phyloP scores from a whole-genome alignment of 2,113 vertebrate genomes.

The Xenopus tropicalis region DNA sequence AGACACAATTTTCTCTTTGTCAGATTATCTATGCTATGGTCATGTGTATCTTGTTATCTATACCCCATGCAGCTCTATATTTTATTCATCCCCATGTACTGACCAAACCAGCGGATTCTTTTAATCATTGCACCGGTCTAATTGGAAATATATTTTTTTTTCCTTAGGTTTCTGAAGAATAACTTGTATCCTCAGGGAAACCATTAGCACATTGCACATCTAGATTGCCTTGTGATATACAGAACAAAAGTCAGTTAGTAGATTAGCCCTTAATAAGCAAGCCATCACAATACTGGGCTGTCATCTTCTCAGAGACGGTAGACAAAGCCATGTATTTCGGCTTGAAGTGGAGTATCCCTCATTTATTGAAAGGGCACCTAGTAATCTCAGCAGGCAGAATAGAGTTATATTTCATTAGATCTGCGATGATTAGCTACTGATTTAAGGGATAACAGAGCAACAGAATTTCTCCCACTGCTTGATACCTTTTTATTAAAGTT shows the following conservation, averaged over 20 bases:
- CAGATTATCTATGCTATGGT: no score
- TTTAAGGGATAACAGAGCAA: background rate
- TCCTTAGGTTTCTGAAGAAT: background rate
- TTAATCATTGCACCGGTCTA: background rate
- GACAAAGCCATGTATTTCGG: no score
- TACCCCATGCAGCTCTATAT: background rate
- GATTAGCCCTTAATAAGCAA: background rate
- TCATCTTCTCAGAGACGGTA: no score
- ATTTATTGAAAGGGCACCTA: no score
- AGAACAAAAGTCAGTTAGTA: background rate
- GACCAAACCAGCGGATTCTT: background rate
- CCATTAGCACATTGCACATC: background rate
- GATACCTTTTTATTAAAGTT: background rate
- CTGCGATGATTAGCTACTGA: background rate
- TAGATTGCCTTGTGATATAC: background rate
- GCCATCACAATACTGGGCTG: background rate
- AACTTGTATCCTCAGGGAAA: background rate
- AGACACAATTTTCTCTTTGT: background rate
- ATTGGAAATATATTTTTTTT: background rate
- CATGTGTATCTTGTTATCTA: background rate
- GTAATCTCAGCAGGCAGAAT: no score
- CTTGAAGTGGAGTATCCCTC: no score
- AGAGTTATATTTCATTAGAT: background rate
- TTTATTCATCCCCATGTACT: background rate
- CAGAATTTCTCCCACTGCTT: background rate